phyloP scores from a whole-genome alignment of 1,140 invertebrate genomes.

The Temnothorax nylanderi region DNA sequence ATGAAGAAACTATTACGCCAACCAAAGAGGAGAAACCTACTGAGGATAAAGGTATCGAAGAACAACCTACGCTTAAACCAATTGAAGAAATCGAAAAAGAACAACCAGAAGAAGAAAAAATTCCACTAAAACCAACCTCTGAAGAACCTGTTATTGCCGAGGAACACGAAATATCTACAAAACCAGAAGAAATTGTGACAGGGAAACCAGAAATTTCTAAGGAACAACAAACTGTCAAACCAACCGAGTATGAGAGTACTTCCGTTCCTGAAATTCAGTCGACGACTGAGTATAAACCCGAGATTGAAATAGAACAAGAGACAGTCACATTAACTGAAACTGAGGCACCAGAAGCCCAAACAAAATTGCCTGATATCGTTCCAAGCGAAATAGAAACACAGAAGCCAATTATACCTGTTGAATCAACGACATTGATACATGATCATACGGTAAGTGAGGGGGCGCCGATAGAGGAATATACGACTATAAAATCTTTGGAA shows the following conservation, averaged over 20 bases:
- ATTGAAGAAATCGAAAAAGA: not conserved
- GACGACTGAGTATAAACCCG: constrained; percentile 7
- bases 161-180: constrained; percentile 12
- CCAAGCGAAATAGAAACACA: constrained; percentile 57
- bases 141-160: constrained; percentile 13
- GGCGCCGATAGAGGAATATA: not conserved
- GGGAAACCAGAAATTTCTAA: constrained; percentile 14
- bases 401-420: constrained; percentile 28
- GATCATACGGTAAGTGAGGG: constrained; percentile 46
- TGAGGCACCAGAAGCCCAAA: constrained; percentile 57
- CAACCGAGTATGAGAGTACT: constrained; percentile 35
- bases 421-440: constrained; percentile 31
- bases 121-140: not conserved
- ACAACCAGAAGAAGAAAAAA: constrained; percentile 25
- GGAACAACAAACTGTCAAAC: constrained; percentile 9
- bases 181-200: constrained; percentile 22
- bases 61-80: constrained; percentile 3
- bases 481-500: constrained; percentile 43
- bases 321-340: constrained; percentile 49
- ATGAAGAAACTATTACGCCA: constrained; percentile 10
- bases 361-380: constrained; percentile 39
- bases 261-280: constrained; percentile 23
- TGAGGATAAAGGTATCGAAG: not conserved
- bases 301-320: constrained; percentile 9
- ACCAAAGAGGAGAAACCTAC: not conserved